Conservation (phyloP, 53 echinoderm and acorn worm species). For the Paracentrotus lividus region DNA sequence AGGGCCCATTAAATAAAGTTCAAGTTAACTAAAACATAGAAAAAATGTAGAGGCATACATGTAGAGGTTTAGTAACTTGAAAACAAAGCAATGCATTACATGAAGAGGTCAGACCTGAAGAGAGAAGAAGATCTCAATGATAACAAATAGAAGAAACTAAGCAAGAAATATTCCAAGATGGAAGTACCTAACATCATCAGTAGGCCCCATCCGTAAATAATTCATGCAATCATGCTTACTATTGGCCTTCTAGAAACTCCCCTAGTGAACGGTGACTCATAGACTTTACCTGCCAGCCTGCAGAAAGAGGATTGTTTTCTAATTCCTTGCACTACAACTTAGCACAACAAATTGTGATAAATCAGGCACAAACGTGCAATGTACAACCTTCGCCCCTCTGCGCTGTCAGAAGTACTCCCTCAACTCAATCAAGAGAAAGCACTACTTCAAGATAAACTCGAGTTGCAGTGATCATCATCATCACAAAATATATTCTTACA, state of each 20-base stretch:
- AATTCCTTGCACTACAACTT: slow-evolving; percentile 44
- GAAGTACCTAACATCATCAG: background rate
- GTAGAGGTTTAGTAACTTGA: background rate
- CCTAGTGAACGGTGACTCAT: slow-evolving; percentile 39
- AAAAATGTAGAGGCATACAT: no score
- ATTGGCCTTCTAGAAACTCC: slow-evolving; percentile 44
- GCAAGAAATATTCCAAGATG: background rate
- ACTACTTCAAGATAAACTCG: no score
- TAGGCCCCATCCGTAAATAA: slow-evolving; percentile 35
- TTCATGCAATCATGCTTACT: slow-evolving; percentile 59
- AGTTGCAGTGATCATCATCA: no score
- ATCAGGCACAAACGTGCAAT: slow-evolving; percentile 52
- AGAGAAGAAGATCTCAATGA: background rate
- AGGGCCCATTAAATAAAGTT: no score
- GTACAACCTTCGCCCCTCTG: background rate
- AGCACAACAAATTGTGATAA: slow-evolving; percentile 45
- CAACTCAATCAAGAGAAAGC: background rate
- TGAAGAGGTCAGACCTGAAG: background rate
- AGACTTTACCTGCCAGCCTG: slow-evolving; percentile 18
- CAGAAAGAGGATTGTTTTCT: slow-evolving; percentile 30
- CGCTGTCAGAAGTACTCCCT: background rate
- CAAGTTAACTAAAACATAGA: no score
- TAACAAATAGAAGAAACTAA: background rate
- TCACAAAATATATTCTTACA: no score
- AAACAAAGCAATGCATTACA: background rate